Base-by-base conservation (phyloP, 2,113 vertebrate genomes). In the Percopsis transmontana region DNA sequence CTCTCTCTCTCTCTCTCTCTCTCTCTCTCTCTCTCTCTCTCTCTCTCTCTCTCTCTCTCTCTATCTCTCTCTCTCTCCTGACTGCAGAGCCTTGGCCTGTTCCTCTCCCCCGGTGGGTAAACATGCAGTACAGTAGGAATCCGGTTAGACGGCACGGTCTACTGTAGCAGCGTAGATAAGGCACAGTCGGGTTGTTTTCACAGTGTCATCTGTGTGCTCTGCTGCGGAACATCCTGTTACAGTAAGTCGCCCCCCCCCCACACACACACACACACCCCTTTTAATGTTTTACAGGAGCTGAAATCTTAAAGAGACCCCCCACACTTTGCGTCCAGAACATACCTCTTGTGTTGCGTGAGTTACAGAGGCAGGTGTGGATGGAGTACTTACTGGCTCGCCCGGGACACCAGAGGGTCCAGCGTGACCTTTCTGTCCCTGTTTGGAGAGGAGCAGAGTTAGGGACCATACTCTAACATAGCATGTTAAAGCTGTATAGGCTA, bases 351-450 rank as follows among this genome's bases (percentile, higher is more conserved):
- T 33, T 7, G 27, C 8, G 27, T 33, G 8, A 6, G 27, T n/a
- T n/a, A n/a, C n/a, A 50, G 16, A 50, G 16, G 19, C 11, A 10
- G 47, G 2, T 10, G 52, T 14, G 23, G 2, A 44, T 58, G 59
- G 19, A 78, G 27, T 58, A 92, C 96, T 96, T 85, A 99, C 97
- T 89, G 94, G 93, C 79, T 98, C 95, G 92, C 96, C 96, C 19
- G 95, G 95, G 64, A 94, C 93, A 80, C 96, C 96, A 50, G 90
- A 66, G 0, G 94, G 92, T 92, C 97, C 97, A 70, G 91, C 91
- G 68, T 96, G 93, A 64, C 97, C 97, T 90, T 95, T 97, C 15
- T 91, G 90, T 70, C 97, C 97, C 97, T 99, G 91, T 75, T 52
- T 76, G 79, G 15, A 53, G 0, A 71, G 58, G 70, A 70, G 75